phyloP scores from a whole-genome alignment of 2,888 invertebrate species.

The Chaitophorus viminalis region DNA sequence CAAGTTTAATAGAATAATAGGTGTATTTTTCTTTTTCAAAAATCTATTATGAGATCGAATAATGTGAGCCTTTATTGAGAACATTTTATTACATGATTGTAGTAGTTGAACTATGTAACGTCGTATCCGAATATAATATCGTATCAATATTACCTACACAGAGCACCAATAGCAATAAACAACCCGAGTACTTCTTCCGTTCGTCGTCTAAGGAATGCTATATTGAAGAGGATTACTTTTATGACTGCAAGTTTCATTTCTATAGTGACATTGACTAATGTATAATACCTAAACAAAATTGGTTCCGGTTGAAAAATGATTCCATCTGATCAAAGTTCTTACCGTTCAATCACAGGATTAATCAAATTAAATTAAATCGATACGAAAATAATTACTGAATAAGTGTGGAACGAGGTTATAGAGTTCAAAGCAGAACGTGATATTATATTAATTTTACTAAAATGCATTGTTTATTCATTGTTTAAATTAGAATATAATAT shows the following conservation, averaged over 20 bases:
- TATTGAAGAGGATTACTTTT: constrained; percentile 52
- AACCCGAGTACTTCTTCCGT: constrained; percentile 25
- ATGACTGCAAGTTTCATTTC: constrained; percentile 43
- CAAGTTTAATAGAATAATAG: neutral
- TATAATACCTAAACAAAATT: constrained; percentile 29
- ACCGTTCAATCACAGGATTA: neutral
- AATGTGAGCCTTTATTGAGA: neutral
- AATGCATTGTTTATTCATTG: no score
- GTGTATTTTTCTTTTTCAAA: constrained; percentile 10
- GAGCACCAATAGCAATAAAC: constrained; percentile 44
- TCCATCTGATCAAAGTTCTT: neutral
- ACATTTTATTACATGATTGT: constrained; percentile 32
- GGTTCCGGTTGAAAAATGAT: constrained; percentile 2
- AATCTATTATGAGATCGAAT: constrained; percentile 13
- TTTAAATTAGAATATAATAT: no score
- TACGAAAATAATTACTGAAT: neutral
- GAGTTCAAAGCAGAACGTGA: neutral
- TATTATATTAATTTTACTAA: neutral
- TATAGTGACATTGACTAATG: constrained; percentile 14
- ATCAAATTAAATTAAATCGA: neutral
- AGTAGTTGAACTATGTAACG: constrained; percentile 46
- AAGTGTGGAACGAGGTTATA: neutral
- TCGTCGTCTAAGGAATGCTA: constrained; percentile 46
- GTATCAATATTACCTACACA: constrained; percentile 35
- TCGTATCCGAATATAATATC: constrained; percentile 25